These are phyloP conservation scores for Halichondria panicea DNA, from an alignment of 37 sponge, comb jelly and placozoan genomes.

Conservation along the genomic window DNA sequence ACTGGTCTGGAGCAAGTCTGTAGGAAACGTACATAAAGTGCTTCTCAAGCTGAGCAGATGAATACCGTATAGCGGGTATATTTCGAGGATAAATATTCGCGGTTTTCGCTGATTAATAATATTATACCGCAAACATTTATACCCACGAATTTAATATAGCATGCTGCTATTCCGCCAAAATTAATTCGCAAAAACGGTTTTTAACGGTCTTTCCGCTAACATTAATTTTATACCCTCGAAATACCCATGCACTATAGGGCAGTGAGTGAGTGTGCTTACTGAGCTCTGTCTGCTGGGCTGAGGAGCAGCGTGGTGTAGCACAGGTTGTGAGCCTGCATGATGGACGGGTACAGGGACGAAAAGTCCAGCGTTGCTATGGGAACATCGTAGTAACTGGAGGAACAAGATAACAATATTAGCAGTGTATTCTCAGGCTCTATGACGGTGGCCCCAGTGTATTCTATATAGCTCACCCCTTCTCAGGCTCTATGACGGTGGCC, in stretches of 20 bases:
- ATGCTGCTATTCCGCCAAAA: too few species aligned
- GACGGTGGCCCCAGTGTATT: too few species aligned
- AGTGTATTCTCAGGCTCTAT: too few species aligned
- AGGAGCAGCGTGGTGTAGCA: constrained; percentile 94
- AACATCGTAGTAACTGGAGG: constrained; percentile 79
- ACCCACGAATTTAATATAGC: too few species aligned
- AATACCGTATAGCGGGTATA: too few species aligned
- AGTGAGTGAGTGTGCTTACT: constrained; percentile 11
- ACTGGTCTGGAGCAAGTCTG: constrained; percentile 86
- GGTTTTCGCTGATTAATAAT: not conserved
- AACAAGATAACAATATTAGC: too few species aligned
- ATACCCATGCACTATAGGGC: not conserved
- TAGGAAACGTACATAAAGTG: not conserved
- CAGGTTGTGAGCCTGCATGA: constrained; percentile 99
- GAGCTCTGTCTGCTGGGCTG: constrained; percentile 54
- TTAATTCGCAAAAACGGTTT: too few species aligned
- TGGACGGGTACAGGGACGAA: constrained; percentile 97
- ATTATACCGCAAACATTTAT: not conserved
- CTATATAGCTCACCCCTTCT: too few species aligned
- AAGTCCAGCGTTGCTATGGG: constrained; percentile 98
- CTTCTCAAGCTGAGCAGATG: not conserved
- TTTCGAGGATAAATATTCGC: not conserved
- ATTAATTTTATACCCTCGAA: too few species aligned
- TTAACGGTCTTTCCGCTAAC: too few species aligned
- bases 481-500: too few species aligned